These are phyloP conservation scores for Miichthys miiuy DNA, from an alignment of 2,797 vertebrate genomes.

Conservation along the genomic window DNA sequence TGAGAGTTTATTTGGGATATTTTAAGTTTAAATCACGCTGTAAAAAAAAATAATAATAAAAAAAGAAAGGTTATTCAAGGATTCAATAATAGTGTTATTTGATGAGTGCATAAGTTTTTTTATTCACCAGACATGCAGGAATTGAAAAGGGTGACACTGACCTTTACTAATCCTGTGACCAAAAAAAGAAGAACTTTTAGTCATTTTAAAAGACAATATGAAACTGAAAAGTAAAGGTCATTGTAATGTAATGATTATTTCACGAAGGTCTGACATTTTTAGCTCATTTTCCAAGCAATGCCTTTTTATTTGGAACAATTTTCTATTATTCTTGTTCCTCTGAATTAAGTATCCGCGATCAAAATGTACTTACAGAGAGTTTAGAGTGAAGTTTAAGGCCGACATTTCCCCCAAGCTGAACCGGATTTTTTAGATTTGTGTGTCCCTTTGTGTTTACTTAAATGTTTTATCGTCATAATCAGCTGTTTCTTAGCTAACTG, in stretches of 20 bases:
- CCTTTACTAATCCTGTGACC: background rate
- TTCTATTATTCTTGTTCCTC: background rate
- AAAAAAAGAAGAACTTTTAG: background rate
- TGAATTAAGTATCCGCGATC: slow-evolving; percentile 20
- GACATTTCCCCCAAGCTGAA: slow-evolving; percentile 25
- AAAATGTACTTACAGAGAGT: background rate
- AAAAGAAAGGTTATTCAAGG: background rate
- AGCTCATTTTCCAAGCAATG: background rate
- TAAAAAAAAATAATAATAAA: background rate
- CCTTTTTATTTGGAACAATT: background rate
- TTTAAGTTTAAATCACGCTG: background rate
- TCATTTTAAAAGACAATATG: background rate
- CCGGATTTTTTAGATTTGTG: slow-evolving; percentile 18
- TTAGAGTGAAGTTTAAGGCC: background rate
- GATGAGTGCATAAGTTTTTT: background rate
- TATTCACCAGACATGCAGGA: background rate
- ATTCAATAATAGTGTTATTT: background rate
- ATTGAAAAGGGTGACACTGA: slow-evolving; percentile 1
- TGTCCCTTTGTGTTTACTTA: background rate
- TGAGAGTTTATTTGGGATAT: too few species aligned
- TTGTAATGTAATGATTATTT: background rate
- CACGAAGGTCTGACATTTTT: background rate
- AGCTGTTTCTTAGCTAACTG: background rate
- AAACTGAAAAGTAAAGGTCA: background rate
- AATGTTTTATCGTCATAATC: background rate